A percentile compares a stretch with the other conserved stretches of the same genome.
phyloP scores from a whole-genome alignment of 1,140 invertebrate species.

The Drosophila sechellia region DNA sequence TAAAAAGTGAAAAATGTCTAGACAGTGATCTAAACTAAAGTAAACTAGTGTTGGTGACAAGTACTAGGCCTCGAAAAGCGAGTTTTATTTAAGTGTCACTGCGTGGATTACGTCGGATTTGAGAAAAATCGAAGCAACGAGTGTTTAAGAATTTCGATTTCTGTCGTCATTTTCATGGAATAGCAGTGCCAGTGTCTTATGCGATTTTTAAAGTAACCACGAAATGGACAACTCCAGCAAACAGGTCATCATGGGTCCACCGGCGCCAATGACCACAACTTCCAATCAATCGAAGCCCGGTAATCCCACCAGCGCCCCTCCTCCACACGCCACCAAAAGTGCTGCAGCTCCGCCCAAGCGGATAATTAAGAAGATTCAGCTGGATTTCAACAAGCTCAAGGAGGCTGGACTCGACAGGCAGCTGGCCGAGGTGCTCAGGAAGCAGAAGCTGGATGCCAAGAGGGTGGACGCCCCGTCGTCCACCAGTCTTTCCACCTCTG shows the following conservation, averaged over 20 bases:
- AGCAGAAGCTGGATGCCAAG: slow-evolving; percentile 29
- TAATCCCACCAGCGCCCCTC: slow-evolving; percentile 15
- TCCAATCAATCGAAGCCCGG: slow-evolving; percentile 3
- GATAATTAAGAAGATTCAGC: slow-evolving; percentile 64
- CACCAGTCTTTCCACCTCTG: background rate
- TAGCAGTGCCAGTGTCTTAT: too few relatives aligned
- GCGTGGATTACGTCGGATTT: too few relatives aligned
- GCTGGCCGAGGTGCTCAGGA: slow-evolving; percentile 68
- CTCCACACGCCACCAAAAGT: background rate
- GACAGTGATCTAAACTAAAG: background rate
- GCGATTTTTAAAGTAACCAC: background rate
- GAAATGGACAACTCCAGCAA: slow-evolving; percentile 17
- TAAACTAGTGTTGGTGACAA: background rate
- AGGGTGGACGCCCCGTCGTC: slow-evolving; percentile 2
- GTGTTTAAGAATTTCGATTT: slow-evolving; percentile 5
- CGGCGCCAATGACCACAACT: slow-evolving; percentile 10
- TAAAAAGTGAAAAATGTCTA: slow-evolving; percentile 13
- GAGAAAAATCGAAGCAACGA: background rate
- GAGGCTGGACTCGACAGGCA: slow-evolving; percentile 67
- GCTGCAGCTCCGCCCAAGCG: slow-evolving; percentile 39
- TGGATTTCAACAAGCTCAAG: slow-evolving; percentile 75
- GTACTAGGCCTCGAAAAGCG: background rate
- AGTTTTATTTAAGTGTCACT: background rate
- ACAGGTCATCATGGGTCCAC: slow-evolving; percentile 32
- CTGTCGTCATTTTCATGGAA: slow-evolving; percentile 7